phyloP scores from a whole-genome alignment of 2,113 vertebrate species.

The Desmodus rotundus region DNA sequence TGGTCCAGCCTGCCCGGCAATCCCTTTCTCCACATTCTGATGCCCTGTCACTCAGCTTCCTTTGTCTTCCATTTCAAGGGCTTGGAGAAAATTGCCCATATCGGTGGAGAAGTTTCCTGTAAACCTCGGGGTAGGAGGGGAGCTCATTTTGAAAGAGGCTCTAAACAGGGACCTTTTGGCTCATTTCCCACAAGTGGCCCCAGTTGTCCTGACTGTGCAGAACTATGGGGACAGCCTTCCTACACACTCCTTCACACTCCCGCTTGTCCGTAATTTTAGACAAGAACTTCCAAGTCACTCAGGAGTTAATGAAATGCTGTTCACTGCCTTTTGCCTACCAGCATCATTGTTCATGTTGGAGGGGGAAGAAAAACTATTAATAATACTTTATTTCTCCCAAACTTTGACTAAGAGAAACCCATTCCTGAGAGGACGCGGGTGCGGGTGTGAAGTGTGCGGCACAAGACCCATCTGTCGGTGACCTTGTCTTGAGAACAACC shows the following conservation, averaged over 20 bases:
- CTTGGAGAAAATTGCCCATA: constrained; percentile 28
- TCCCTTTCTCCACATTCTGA: not conserved
- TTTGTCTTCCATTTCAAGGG: constrained; percentile 61
- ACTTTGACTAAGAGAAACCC: not conserved
- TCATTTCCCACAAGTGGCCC: constrained; percentile 27
- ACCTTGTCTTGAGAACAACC: not conserved
- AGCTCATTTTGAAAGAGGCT: constrained; percentile 42
- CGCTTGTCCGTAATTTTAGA: constrained; percentile 59
- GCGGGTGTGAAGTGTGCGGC: not conserved
- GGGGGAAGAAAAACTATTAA: constrained; percentile 28
- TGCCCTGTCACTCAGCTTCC: constrained; percentile 46
- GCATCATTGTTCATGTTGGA: constrained; percentile 44
- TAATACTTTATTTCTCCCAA: constrained; percentile 20
- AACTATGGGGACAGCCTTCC: constrained; percentile 49
- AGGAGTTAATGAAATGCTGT: constrained; percentile 49
- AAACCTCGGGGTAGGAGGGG: constrained; percentile 9
- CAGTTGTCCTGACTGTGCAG: constrained; percentile 16
- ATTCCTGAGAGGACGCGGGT: not conserved
- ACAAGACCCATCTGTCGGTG: not conserved
- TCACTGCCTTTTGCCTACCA: constrained; percentile 52
- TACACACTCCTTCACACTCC: constrained; percentile 38
- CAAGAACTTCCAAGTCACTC: constrained; percentile 52
- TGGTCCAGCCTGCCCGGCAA: not conserved
- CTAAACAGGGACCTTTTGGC: constrained; percentile 43
- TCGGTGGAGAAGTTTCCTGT: constrained; percentile 41